Conservation (phyloP, 1,140 invertebrate genomes). For the Anoplolepis gracilipes region DNA sequence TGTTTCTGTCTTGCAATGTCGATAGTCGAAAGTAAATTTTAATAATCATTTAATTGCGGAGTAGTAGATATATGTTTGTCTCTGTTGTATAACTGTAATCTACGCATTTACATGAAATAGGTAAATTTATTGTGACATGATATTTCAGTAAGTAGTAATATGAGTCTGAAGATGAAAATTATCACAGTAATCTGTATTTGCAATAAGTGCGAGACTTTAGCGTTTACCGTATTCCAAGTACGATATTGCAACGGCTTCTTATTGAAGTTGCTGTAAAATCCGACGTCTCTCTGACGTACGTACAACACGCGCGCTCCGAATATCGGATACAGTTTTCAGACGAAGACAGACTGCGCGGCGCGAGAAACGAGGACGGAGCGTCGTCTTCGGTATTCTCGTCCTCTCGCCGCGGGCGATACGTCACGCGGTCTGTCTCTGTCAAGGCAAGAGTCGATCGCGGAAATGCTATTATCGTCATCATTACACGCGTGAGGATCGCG, state of each 20-base stretch:
- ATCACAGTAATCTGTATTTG: neutral
- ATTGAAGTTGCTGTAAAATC: constrained; percentile 19
- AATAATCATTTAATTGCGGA: neutral
- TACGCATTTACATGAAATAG: neutral
- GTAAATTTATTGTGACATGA: neutral
- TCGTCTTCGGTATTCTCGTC: constrained; percentile 47
- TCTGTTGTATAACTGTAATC: neutral
- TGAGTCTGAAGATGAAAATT: neutral
- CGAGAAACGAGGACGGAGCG: constrained; percentile 45
- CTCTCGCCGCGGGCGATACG: constrained; percentile 41
- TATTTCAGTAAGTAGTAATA: neutral
- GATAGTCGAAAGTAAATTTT: neutral
- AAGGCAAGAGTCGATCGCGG: constrained; percentile 55
- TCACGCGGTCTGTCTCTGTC: constrained; percentile 57
- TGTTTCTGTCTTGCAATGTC: neutral
- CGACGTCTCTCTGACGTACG: neutral
- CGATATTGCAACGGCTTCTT: neutral
- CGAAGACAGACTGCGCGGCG: constrained; percentile 59
- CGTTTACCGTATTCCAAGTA: neutral
- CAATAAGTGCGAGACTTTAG: neutral
- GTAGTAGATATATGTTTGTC: neutral
- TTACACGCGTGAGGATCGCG: constrained; percentile 22
- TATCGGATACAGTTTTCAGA: constrained; percentile 33
- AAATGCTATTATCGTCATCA: constrained; percentile 42
- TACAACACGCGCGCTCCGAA: constrained; percentile 16